Conservation (phyloP, 37 sponge, comb jelly and placozoan genomes). For the Mnemiopsis leidyi region DNA sequence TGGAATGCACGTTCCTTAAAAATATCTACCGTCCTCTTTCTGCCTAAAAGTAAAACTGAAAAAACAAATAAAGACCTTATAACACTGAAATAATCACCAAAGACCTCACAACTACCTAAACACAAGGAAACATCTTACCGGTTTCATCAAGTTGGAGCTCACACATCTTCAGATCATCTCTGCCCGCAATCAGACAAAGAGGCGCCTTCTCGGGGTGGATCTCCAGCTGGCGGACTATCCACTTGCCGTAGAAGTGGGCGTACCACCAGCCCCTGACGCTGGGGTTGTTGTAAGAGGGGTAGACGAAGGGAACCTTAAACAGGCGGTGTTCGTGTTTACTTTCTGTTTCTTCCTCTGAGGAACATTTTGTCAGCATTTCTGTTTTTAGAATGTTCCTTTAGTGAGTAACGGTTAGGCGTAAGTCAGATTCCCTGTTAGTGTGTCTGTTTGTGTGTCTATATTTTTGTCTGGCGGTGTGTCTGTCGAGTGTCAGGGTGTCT, state of each 20-base stretch:
- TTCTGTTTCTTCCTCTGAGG: neutral
- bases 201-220: conserved; percentile 84
- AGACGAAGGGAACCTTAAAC: conserved; percentile 91
- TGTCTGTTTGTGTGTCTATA: too few relatives aligned
- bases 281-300: conserved; percentile 70
- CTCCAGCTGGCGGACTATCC: conserved; percentile 95
- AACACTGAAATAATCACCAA: too few relatives aligned
- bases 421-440: too few relatives aligned
- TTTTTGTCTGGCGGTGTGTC: too few relatives aligned
- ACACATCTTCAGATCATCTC: conserved; percentile 96
- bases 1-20: too few relatives aligned
- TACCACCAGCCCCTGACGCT: conserved; percentile 89
- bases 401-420: too few relatives aligned
- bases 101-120: neutral
- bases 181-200: conserved; percentile 82
- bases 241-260: conserved; percentile 97
- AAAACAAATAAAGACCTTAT: too few relatives aligned
- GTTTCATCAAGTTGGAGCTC: conserved; percentile 93
- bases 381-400: too few relatives aligned
- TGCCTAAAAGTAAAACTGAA: too few relatives aligned
- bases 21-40: too few relatives aligned
- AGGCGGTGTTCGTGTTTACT: conserved; percentile 73
- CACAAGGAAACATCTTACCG: neutral
- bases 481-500: too few relatives aligned
- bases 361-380: too few relatives aligned